phyloP scores from a whole-genome alignment of 2,888 invertebrate species.

The Tenthredo amoena region DNA sequence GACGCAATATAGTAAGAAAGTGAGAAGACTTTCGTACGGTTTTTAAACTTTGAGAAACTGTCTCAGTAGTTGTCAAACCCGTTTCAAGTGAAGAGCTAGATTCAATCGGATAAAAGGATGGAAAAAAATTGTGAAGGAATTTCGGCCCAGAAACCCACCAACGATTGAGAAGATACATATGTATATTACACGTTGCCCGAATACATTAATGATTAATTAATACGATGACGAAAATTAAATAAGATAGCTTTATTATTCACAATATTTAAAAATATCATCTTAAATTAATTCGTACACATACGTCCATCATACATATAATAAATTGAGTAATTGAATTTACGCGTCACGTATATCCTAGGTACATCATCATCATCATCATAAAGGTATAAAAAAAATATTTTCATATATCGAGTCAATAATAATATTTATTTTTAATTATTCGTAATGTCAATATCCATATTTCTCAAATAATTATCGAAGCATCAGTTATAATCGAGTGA shows the following conservation, averaged over 20 bases:
- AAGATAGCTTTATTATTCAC: slow-evolving; percentile 30
- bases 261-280: slow-evolving; percentile 3
- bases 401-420: not conserved
- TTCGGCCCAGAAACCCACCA: not conserved
- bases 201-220: not conserved
- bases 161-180: not conserved
- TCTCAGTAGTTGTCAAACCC: not conserved
- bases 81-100: not conserved
- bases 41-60: slow-evolving; percentile 7
- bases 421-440: not conserved
- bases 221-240: not conserved
- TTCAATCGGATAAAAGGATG: not conserved
- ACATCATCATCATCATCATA: not conserved
- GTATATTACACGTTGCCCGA: not conserved
- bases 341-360: not conserved
- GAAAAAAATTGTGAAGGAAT: not conserved
- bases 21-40: not conserved
- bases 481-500: not conserved
- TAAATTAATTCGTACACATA: not conserved
- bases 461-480: not conserved
- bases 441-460: not conserved
- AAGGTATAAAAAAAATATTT: not conserved
- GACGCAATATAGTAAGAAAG: not conserved
- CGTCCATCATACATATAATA: not conserved
- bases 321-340: not conserved